Evolutionary conservation across 2,113 vertebrate genomes (phyloP).

Genomic region (Microcebus jonahi): DNA sequence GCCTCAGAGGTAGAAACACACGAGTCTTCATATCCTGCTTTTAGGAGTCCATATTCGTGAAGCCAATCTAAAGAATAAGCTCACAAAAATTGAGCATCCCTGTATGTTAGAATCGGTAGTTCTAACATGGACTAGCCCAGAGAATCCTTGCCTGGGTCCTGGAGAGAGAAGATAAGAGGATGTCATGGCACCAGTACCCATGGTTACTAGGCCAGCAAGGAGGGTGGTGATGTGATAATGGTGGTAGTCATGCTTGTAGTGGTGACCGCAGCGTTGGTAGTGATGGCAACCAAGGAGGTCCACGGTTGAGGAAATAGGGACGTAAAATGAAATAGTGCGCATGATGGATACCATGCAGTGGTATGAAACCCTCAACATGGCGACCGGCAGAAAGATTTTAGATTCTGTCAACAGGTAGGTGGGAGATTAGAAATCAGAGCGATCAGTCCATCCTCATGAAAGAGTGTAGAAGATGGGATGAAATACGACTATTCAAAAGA

Average conservation of each 20-base stretch:
- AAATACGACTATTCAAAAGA: background rate
- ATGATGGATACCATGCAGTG: background rate
- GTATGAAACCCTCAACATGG: background rate
- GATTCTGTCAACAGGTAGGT: background rate
- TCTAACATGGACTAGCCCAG: background rate
- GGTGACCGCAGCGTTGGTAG: too few species aligned
- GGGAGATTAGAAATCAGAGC: background rate
- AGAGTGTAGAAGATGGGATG: background rate
- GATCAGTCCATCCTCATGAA: background rate
- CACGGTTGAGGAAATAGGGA: background rate
- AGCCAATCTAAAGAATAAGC: background rate
- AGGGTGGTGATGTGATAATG: too few species aligned
- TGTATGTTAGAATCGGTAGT: background rate
- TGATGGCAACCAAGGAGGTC: background rate
- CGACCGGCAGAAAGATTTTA: background rate
- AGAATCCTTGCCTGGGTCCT: background rate
- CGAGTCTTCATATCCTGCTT: background rate
- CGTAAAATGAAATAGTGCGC: background rate
- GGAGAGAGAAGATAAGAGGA: background rate
- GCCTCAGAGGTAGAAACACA: background rate
- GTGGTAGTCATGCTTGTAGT: too few species aligned
- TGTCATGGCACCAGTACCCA: background rate
- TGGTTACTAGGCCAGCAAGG: background rate
- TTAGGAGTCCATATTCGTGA: background rate
- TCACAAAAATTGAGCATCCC: rapidly evolving